Evolutionary conservation across 2,888 invertebrate species (phyloP), one percentile per base, ranked within the genome.

Genomic region (Harmothoe impar): DNA sequence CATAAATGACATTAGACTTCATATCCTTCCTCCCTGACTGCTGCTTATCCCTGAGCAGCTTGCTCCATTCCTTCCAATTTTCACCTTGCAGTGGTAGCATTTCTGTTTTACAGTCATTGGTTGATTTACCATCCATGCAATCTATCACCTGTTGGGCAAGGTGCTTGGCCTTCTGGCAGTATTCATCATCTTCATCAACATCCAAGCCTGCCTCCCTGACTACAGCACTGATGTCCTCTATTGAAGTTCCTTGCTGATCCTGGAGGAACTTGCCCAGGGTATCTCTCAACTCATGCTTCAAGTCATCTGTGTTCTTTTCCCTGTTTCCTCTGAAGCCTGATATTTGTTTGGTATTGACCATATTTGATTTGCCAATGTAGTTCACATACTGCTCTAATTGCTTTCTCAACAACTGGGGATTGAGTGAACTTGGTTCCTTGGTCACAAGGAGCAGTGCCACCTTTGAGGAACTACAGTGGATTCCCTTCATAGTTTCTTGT

Each of bases 261-360:
- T 33, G 81, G 0, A 81, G 25, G 1, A 81, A 43, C n/a, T 81
- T 81, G 17, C 81, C 20, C 25, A 81, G 43, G 23, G 81, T 23
- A 7, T 81, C 81, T n/a, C 81, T 81, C 17, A 81, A 17, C 20
- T 81, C 81, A 35, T 81, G 81, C 25, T 81, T 81, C 33, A 81
- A 81, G 20, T 81, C 81, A 81, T 81, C 81, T 35, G 43, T 81
- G 23, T 81, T 81, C 81, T 81, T 81, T 43, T 81, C 81, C 17
- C 43, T 15, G 43, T 33, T 81, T 81, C 81, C 81, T 81, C 81
- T 81, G n/a, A 81, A 81, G 3, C 81, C 81, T 35, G 81, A 81
- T 81, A 81, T 43, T 25, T 81, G 81, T 81, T 81, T 81, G 12
- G 81, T 43, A 43, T 43, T 81, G 17, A 35, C 23, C 33, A 81